Percentiles rank a stretch among this genome's conserved stretches.
Conservation (phyloP, 2,888 invertebrate species). For the Coleophora flavipennella region DNA sequence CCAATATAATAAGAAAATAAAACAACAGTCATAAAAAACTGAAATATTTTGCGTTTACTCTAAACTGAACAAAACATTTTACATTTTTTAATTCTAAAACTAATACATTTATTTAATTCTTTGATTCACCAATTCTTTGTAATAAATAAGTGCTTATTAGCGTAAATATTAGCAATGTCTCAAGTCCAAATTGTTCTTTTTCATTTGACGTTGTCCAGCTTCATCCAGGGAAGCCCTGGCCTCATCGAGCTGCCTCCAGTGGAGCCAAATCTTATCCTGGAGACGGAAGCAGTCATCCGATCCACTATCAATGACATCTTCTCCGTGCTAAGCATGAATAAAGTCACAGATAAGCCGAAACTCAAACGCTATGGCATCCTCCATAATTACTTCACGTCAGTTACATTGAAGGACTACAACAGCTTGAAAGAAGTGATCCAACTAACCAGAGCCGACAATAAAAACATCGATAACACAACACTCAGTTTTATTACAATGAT, state of each 20-base stretch:
- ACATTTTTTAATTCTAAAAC: too few species aligned
- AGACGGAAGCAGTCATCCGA: conserved; percentile 18
- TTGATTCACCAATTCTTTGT: too few species aligned
- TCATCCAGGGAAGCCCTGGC: background rate
- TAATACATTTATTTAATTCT: too few species aligned
- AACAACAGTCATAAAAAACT: too few species aligned
- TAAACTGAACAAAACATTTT: too few species aligned
- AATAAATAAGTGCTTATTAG: too few species aligned
- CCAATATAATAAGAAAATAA: too few species aligned
- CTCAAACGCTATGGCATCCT: conserved; percentile 2
- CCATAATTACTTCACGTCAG: conserved; percentile 7
- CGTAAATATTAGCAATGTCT: background rate
- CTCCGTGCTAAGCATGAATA: background rate
- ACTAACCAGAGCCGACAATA: conserved; percentile 6
- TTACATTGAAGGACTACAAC: conserved; percentile 7
- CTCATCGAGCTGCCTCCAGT: conserved; percentile 11
- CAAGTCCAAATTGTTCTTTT: background rate
- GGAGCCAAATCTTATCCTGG: conserved; percentile 13
- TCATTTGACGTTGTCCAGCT: background rate
- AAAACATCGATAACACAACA: conserved; percentile 21
- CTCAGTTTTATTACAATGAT: conserved; percentile 1
- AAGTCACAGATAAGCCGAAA: conserved; percentile 6
- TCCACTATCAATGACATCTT: conserved; percentile 17
- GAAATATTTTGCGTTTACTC: too few species aligned
- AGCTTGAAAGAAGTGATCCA: conserved; percentile 7